Evolutionary conservation across 2,888 invertebrate species (phyloP).

Genomic region (Hemicrepidius hirtus): DNA sequence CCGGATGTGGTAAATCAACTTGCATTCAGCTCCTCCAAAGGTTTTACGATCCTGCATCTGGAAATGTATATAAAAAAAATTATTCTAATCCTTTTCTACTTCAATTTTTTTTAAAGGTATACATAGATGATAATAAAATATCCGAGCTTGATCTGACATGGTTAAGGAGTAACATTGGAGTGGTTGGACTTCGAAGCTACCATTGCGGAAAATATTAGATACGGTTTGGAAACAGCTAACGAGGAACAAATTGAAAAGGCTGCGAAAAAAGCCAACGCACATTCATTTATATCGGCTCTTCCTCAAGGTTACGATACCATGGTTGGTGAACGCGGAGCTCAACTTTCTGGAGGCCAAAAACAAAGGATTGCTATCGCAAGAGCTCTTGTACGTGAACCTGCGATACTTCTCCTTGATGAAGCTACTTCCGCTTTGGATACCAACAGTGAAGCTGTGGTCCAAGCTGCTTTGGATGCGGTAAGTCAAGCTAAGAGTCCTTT

Average conservation of each 20-base stretch:
- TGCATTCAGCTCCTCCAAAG: slow-evolving; percentile 83
- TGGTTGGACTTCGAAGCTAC: slow-evolving; percentile 93
- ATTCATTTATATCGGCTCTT: slow-evolving; percentile 83
- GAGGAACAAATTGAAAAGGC: slow-evolving; percentile 80
- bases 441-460: slow-evolving; percentile 90
- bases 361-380: slow-evolving; percentile 94
- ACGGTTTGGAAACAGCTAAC: slow-evolving; percentile 81
- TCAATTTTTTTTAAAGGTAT: slow-evolving; percentile 71
- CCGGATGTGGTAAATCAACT: slow-evolving; percentile 88
- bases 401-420: slow-evolving; percentile 87
- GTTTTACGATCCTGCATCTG: slow-evolving; percentile 82
- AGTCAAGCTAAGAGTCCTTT: no score
- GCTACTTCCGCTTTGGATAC: slow-evolving; percentile 94
- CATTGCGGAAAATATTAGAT: slow-evolving; percentile 87
- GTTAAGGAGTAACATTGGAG: slow-evolving; percentile 87
- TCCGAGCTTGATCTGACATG: slow-evolving; percentile 85
- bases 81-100: background rate
- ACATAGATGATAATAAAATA: slow-evolving; percentile 81
- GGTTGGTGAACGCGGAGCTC: slow-evolving; percentile 90
- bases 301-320: slow-evolving; percentile 88
- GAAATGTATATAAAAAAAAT: slow-evolving; percentile 73
- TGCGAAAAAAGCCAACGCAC: slow-evolving; percentile 85
- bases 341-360: slow-evolving; percentile 90
- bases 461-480: slow-evolving; percentile 85
- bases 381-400: slow-evolving; percentile 87